Evolutionary conservation across 2,888 invertebrate genomes (phyloP), one percentile per base, ranked within the genome.

Genomic region (Trilocha varians): DNA sequence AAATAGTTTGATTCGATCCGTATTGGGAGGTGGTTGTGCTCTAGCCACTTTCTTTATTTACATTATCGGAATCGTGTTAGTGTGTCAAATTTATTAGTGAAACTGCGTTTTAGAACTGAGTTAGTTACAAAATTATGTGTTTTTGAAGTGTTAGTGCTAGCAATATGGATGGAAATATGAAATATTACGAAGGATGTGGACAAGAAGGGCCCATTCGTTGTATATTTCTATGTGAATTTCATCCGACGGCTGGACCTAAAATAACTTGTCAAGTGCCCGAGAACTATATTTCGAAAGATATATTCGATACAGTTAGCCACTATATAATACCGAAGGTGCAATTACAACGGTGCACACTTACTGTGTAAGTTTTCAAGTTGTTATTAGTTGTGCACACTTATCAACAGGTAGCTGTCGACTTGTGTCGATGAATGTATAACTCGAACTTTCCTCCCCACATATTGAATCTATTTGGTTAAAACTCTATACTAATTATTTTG

Each of bases 321-420:
- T 95, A 93, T 67, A 91, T 95, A 44, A 95, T 95, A 66, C 94
- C 94, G 5, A 95, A 95, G 78, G 90, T 91, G 40, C 92, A 94
- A 63, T 82, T 95, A 3, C 91, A 93, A 62, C 85, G 92, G 55
- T 91, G 92, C 65, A 91, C 93, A 17, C 88, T 95, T 57, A 94
- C 93, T 45, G 91, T 94, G 91, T 93, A 87, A 88, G 91, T 87
- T 34, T 11, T 41, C 13, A 18, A 41, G n/a, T n/a, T n/a, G n/a
- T n/a, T n/a, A n/a, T n/a, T n/a, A n/a, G n/a, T n/a, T n/a, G n/a
- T n/a, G n/a, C n/a, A n/a, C n/a, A n/a, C n/a, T n/a, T n/a, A n/a
- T n/a, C n/a, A n/a, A n/a, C 39, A 40, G 39, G 36, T 14, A 18
- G 38, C 36, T 35, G 39, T 38, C 18, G 15, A 39, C 17, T 25